Evolutionary conservation across 2,888 invertebrate genomes (phyloP), one percentile per base, ranked within the genome.

Genomic region (Blastobasis lacticolella): DNA sequence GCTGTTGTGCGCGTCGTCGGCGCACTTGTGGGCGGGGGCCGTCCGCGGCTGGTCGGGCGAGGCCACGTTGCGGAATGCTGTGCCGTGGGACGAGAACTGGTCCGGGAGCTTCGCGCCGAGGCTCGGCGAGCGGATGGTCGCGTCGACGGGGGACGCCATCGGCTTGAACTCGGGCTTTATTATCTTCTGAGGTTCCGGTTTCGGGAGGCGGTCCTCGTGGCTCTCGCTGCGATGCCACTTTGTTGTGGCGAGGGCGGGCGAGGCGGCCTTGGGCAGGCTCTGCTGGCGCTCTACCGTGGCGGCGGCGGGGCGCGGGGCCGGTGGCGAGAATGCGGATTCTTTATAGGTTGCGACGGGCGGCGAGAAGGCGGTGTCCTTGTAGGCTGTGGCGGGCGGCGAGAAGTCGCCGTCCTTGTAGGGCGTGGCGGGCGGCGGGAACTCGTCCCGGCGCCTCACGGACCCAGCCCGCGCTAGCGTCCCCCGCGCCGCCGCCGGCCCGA

Each of bases 121-220:
- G 47, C 86, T 84, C 5, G 87, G 87, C 1, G 87, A 88, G 37
- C 87, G 76, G 53, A 88, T 86, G 0, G 86, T 85, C 6, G 81
- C 75, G 50, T 87, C 87, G 4, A 73, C 72, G 2, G 85, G 77
- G 6, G 85, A 78, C 2, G 78, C 68, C 66, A 85, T 80, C 9
- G 83, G 80, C 52, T 85, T 85, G 63, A 87, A 87, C 57, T 88
- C 87, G 1, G 87, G 87, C 44, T 86, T 85, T 45, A 88, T 79
- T 42, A 88, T 85, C 52, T 81, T 81, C 57, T 80, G 85, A 5
- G 87, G 83, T 56, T 87, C 86, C 2, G 79, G 75, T 23, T 80
- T 81, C 10, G 64, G 71, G 46, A 69, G 56, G 46, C 75, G 79
- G 6, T 58, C 64, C 7, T 79, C 78, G 2, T 54, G 58, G 54